phyloP scores from a whole-genome alignment of 2,797 vertebrate genomes.

The Hapalemur alaotrensis region DNA sequence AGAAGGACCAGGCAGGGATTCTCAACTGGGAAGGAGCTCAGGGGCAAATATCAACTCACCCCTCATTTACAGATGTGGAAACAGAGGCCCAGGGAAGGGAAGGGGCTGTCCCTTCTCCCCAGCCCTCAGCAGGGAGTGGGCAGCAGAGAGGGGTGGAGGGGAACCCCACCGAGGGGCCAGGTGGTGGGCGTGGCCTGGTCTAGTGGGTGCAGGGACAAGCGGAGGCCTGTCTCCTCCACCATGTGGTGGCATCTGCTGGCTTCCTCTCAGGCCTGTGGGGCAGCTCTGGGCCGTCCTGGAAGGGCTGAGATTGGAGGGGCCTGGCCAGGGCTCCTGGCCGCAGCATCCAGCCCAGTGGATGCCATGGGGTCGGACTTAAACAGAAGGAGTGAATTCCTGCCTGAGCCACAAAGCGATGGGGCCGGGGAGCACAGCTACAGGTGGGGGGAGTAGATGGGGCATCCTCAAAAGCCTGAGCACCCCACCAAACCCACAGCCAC shows the following conservation, averaged over 20 bases:
- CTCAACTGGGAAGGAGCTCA: not conserved
- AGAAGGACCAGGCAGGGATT: not conserved
- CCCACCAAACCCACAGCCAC: not conserved
- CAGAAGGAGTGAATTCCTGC: not conserved
- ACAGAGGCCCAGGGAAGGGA: not conserved
- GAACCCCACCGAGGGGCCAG: no score
- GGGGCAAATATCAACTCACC: not conserved
- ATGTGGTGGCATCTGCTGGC: not conserved
- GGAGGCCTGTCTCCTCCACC: not conserved
- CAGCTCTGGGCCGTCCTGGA: not conserved
- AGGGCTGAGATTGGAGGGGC: not conserved
- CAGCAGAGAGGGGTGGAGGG: not conserved
- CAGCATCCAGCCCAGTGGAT: not conserved
- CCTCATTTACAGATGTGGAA: not conserved
- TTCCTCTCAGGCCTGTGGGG: not conserved
- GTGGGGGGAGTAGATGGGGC: accelerated
- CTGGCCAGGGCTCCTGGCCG: not conserved
- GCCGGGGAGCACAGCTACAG: not conserved
- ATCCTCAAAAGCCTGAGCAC: not conserved
- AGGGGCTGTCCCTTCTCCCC: not conserved
- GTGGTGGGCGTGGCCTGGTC: no score
- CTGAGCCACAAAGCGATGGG: not conserved
- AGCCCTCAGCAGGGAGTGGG: accelerated
- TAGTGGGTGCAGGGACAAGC: accelerated
- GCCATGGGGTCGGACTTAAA: not conserved